Evolutionary conservation across 2,888 invertebrate species (phyloP), one percentile per base, ranked within the genome.

Genomic region (Hesperia comma): DNA sequence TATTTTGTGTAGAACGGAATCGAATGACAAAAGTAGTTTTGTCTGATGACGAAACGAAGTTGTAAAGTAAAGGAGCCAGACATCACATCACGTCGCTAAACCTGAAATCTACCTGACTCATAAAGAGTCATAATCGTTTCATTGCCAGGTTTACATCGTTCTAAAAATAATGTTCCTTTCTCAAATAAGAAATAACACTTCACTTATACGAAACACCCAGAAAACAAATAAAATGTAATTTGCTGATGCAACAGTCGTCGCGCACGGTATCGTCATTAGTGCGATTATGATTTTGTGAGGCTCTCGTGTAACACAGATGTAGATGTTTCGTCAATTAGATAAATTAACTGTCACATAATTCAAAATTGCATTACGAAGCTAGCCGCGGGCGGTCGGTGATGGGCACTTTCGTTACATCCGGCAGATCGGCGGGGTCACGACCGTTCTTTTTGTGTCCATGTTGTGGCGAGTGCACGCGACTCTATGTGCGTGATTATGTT

Each of bases 381-480:
- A 70, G 75, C 77, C 74, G 71, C 71, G 61, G 75, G 75, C 74
- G 70, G 71, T 75, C 79, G 79, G 81, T 85, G 86, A 84, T 82
- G 85, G 78, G 82, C 84, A 88, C 91, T 91, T 91, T 91, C 89
- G 85, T 85, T 88, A 89, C 81, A 86, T 92, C 91, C 92, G 90
- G 90, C 90, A 90, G 83, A 79, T 82, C 81, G 79, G 76, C 74
- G 85, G 83, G 91, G 92, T 92, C 92, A 86, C 81, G 89, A 87
- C 85, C 88, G 84, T 79, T 85, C 86, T 87, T 88, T 90, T 88
- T 87, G 86, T 77, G 76, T 86, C 84, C 86, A 75, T 74, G 72
- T 78, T 76, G 69, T 78, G 74, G 79, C 55, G 43, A 64, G 33
- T 66, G 66, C 66, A 67, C 66, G 85, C 85, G 85, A 88, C 84